These are phyloP conservation scores for Calliopsis andreniformis DNA, from an alignment of 1,140 invertebrate species.

Conservation along the genomic window DNA sequence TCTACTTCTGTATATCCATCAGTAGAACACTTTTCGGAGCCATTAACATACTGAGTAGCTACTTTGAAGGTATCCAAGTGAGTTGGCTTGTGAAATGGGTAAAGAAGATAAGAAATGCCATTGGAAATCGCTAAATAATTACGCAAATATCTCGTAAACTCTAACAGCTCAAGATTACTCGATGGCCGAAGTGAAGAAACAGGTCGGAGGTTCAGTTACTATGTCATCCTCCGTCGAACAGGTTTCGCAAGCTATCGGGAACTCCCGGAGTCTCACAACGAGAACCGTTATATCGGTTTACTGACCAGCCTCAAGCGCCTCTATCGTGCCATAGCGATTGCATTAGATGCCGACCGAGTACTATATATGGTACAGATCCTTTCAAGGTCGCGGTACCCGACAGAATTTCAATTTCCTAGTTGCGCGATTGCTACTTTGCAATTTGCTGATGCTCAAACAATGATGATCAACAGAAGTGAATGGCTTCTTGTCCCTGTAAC, in stretches of 20 bases:
- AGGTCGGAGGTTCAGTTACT: not conserved
- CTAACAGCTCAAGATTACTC: not conserved
- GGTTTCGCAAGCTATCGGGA: conserved; percentile 13
- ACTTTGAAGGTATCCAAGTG: too few relatives aligned
- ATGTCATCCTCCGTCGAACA: conserved; percentile 6
- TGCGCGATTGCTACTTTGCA: not conserved
- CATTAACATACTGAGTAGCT: too few relatives aligned
- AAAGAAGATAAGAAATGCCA: too few relatives aligned
- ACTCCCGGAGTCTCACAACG: not conserved
- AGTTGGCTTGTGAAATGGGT: too few relatives aligned
- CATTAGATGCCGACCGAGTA: not conserved
- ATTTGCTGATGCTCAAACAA: not conserved
- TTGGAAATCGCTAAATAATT: not conserved
- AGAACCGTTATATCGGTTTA: conserved; percentile 42
- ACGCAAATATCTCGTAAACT: not conserved
- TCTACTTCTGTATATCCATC: too few relatives aligned
- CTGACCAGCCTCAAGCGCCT: conserved; percentile 15
- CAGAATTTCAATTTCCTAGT: conserved; percentile 18
- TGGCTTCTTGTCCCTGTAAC: not conserved
- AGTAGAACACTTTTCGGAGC: too few relatives aligned
- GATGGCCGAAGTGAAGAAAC: not conserved
- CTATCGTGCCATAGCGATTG: conserved; percentile 12
- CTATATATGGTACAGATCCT: conserved; percentile 19
- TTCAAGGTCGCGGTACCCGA: conserved; percentile 29
- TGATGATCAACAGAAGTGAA: too few relatives aligned